Evolutionary conservation across 2,113 vertebrate species (phyloP).

Genomic region (Pseudonaja textilis): DNA sequence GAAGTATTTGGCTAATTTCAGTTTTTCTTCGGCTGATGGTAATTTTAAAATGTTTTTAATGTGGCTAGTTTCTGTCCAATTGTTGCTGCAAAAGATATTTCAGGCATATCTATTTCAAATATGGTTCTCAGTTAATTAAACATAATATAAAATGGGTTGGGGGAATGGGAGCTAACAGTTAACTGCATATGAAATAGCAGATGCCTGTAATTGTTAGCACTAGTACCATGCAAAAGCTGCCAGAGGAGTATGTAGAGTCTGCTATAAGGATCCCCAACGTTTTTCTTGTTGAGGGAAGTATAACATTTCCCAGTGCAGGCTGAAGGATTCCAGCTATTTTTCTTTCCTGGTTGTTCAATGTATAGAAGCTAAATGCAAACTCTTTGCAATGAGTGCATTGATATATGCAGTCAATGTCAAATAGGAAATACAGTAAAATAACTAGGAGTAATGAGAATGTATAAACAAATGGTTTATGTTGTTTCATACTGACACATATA

Average conservation of each 20-base stretch:
- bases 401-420: slow-evolving; percentile 35
- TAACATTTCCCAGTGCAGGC: background rate
- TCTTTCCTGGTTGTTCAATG: slow-evolving; percentile 8
- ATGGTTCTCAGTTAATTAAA: slow-evolving; percentile 9
- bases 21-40: background rate
- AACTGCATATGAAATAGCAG: background rate
- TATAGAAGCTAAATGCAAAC: slow-evolving; percentile 25
- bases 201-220: slow-evolving; percentile 16
- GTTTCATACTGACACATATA: slow-evolving; percentile 52
- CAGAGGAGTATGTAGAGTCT: background rate
- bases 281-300: background rate
- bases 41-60: background rate
- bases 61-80: slow-evolving; percentile 1
- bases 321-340: slow-evolving; percentile 26
- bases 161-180: background rate
- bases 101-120: background rate
- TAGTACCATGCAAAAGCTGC: background rate
- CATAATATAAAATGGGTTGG: slow-evolving; percentile 9
- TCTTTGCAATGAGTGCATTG: slow-evolving; percentile 22
- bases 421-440: slow-evolving; percentile 45
- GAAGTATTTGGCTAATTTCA: background rate
- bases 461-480: slow-evolving; percentile 58
- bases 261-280: background rate
- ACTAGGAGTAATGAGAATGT: slow-evolving; percentile 50
- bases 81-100: background rate